Evolutionary conservation across 2,113 vertebrate genomes (phyloP), one percentile per base, ranked within the genome.

Genomic region (Columbina picui): DNA sequence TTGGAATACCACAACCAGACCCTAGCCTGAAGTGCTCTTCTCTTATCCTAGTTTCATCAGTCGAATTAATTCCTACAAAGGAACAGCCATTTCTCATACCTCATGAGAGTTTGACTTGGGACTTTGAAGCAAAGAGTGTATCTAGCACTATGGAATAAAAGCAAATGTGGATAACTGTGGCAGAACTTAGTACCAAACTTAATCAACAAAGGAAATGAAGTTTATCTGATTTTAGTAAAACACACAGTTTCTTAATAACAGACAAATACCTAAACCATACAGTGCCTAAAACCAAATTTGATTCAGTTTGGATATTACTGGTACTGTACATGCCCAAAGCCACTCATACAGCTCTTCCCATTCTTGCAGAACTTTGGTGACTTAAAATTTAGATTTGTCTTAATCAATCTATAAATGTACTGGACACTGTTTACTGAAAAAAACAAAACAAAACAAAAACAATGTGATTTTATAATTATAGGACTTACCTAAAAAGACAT

Each of bases 401-500:
- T 47, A 79, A 57, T 53, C 22, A 59, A 59, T 68, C 21, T 70
- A 53, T 36, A 84, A 60, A 60, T 43, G 50, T 79, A 73, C 14
- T 47, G 13, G n/a, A 90, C 3, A 32, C 2, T 17, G 12, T 61
- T 87, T 56, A 39, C 25, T 26, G 61, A 69, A 64, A 69, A 2
- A 45, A 19, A 43, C n/a, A n/a, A 30, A 11, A 50, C 65, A 73
- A 93, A 82, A 57, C 43, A 43, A 18, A 43, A 18, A 43, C 43
- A 43, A 43, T 16, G 29, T n/a, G 30, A 41, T 81, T 84, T 83
- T 76, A 30, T 57, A 90, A 93, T 49, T n/a, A 26, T 26, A 94
- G 29, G 30, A 84, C 97, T 96, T 97, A 98, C 98, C 97, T 82
- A 88, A 98, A 96, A 36, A 95, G 80, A 86, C 96, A 97, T 47